Evolutionary conservation across 2,888 invertebrate genomes (phyloP), one percentile per base, ranked within the genome.

Genomic region (Leptinotarsa haldemani): DNA sequence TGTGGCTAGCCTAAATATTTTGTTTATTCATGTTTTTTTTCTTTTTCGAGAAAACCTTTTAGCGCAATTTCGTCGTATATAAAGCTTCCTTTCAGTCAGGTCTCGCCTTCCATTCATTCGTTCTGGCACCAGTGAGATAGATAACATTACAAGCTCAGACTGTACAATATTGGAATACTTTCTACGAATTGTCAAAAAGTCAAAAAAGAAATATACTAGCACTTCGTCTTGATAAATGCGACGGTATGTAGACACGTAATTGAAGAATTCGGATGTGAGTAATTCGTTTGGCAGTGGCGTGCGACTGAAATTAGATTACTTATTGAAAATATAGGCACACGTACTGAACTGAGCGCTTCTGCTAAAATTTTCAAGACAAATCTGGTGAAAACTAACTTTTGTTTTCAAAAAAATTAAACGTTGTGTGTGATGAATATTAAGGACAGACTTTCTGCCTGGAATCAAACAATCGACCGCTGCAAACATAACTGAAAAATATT

Each of bases 171-270:
- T 40, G 40, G 40, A 40, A 40, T 40, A 40, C 67, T 67, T 67
- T 67, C 67, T 53, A 30, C 1, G 67, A 67, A 52, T 50, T 47
- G 66, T 66, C 66, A 50, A 52, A 67, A 52, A 18, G 66, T 66
- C 66, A 50, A 52, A 67, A 52, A 18, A 7, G 67, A 67, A 67
- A 40, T 50, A 67, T 53, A 67, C 20, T 40, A 46, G 67, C 53
- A 40, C 30, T 67, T 53, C 67, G 46, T 30, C n/a, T 48, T 53
- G 67, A 67, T 67, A 67, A 67, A 18, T 30, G 5, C 46, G 53
- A 40, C 46, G 67, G 67, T 67, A 53, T 67, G 67, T 53, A 61
- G 61, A 61, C 61, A 61, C 61, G 61, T 61, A 61, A 40, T 61
- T 61, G 40, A 61, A 61, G 61, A 61, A 61, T 40, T 61, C 61